Evolutionary conservation across 2,797 vertebrate genomes (phyloP), one percentile per base, ranked within the genome.

Genomic region (Myotis vivesi): DNA sequence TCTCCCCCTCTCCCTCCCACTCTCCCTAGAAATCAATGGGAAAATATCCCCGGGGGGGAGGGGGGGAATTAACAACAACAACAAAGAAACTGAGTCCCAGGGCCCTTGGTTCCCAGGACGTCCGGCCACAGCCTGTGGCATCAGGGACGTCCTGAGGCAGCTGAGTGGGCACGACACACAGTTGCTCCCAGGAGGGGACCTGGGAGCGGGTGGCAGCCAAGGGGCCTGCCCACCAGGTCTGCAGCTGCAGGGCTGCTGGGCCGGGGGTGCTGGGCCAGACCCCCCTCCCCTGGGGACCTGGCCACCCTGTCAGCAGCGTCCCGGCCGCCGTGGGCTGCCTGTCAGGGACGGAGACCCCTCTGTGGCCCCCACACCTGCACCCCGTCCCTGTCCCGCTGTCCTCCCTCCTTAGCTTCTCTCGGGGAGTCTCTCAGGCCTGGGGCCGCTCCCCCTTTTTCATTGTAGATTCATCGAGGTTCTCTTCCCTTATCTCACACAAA

Each of bases 311-410:
- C 13, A 38, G 8, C 11, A 44, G 10, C 4, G 33, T 36, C 46
- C 92, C 23, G 9, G 1, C 13, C 15, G 1, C 13, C 15, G 7
- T 0, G 13, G 38, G 19, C 11, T 6, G 4, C 19, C 30, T n/a
- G 28, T 25, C 0, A 7, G 20, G 15, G 17, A 62, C 16, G 1
- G 64, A 44, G 38, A 44, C 23, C 64, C 17, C 46, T 11, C 79
- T 19, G 20, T 6, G 30, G 44, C 16, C 15, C 5, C 71, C 19
- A 16, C 59, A 0, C 59, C 59, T 6, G 59, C 28, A 4, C 28
- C 57, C 57, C 3, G 46, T 46, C 22, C 53, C 53, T 57, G 9
- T 1, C 57, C 22, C 28, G 6, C 59, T 15, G 28, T 30, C 25
- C 25, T 25, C 25, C 3, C 59, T 77, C 82, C 41, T 20, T 22